These are phyloP conservation scores for Stegostoma tigrinum DNA, from an alignment of 2,113 vertebrate genomes.

Conservation along the genomic window DNA sequence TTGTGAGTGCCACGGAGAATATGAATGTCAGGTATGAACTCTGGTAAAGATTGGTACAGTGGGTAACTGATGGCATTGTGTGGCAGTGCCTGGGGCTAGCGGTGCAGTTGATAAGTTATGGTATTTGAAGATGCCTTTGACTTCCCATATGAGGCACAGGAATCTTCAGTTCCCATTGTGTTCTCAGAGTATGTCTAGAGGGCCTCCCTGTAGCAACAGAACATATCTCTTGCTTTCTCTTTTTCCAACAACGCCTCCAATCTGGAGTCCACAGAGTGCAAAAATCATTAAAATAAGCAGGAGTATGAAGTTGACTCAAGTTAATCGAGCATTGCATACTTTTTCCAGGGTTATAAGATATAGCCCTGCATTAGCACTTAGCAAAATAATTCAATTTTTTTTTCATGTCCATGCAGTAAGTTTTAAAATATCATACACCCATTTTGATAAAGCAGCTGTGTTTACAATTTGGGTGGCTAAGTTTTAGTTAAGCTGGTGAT, in stretches of 20 bases:
- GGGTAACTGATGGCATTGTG: no score
- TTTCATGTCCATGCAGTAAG: background rate
- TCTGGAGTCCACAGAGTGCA: background rate
- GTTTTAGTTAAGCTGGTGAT: background rate
- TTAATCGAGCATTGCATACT: background rate
- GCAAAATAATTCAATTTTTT: background rate
- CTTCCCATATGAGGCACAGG: no score
- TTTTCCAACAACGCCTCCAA: background rate
- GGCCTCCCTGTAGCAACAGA: no score
- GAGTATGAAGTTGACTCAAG: background rate
- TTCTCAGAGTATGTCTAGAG: background rate
- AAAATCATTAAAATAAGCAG: background rate
- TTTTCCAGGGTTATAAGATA: background rate
- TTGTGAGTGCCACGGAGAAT: no score
- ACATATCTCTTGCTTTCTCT: background rate
- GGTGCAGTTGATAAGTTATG: no score
- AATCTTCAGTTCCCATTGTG: background rate
- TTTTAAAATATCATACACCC: background rate
- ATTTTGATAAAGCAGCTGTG: background rate
- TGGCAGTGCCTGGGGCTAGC: no score
- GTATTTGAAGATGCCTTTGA: background rate
- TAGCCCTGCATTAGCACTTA: background rate
- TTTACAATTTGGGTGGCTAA: conserved; percentile 23
- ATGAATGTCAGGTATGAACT: no score
- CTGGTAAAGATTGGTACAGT: no score